These are phyloP conservation scores for Drosophila truncata DNA, from an alignment of 1,140 invertebrate genomes.

Conservation along the genomic window DNA sequence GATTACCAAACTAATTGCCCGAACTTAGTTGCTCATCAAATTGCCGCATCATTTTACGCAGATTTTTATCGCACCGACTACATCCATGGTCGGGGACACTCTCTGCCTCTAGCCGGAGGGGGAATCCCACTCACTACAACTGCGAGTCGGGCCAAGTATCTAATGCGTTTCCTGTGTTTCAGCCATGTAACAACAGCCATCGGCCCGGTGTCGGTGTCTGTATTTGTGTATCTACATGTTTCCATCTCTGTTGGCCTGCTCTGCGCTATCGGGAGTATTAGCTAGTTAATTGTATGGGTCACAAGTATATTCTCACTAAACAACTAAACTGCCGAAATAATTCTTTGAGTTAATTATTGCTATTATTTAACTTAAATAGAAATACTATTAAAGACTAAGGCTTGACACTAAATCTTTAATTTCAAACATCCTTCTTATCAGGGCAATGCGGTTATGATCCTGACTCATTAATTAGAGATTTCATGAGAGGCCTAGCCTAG, in stretches of 20 bases:
- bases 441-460: too few relatives aligned
- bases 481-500: too few relatives aligned
- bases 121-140: conserved; percentile 23
- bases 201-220: conserved; percentile 41
- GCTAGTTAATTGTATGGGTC: neutral
- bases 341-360: too few relatives aligned
- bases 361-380: neutral
- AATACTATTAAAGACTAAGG: too few relatives aligned
- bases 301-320: neutral
- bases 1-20: conserved; percentile 75
- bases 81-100: neutral
- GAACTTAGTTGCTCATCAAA: conserved; percentile 81
- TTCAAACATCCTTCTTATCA: too few relatives aligned
- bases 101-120: neutral
- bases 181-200: conserved; percentile 58
- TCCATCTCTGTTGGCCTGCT: conserved; percentile 36
- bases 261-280: conserved; percentile 2
- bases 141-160: conserved; percentile 51
- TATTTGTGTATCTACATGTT: conserved; percentile 60
- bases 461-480: too few relatives aligned
- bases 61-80: conserved; percentile 73
- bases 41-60: conserved; percentile 80
- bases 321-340: too few relatives aligned
- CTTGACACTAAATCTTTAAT: too few relatives aligned
- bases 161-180: conserved; percentile 80